A percentile compares a stretch with the other conserved stretches of the same genome.
Conservation (phyloP, 2,888 invertebrate genomes). For the Drosophila fulvimacula region DNA sequence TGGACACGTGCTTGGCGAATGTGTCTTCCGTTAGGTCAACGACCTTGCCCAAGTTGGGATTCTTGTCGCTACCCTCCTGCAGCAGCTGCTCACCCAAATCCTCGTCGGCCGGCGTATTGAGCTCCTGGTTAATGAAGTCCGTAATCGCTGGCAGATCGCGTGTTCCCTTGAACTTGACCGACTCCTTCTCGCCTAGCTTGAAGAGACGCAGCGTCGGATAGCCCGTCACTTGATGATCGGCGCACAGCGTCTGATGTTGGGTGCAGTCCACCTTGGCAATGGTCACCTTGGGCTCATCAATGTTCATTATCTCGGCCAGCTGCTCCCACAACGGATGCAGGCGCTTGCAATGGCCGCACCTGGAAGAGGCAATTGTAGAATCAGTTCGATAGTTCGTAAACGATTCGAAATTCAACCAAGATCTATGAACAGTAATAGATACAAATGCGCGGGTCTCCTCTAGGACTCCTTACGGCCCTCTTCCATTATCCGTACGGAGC, state of each 20-base stretch:
- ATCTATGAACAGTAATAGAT: too few species aligned
- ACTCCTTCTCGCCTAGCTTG: slow-evolving; percentile 88
- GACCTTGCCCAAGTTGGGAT: slow-evolving; percentile 83
- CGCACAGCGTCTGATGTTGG: slow-evolving; percentile 90
- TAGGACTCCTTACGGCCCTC: too few species aligned
- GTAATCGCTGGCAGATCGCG: slow-evolving; percentile 91
- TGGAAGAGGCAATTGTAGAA: slow-evolving; percentile 73
- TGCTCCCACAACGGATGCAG: slow-evolving; percentile 94
- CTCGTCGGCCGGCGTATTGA: slow-evolving; percentile 79
- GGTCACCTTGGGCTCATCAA: slow-evolving; percentile 87
- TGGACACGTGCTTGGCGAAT: slow-evolving; percentile 89
- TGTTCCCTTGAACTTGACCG: slow-evolving; percentile 91
- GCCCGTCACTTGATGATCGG: slow-evolving; percentile 90
- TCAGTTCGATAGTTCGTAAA: too few species aligned
- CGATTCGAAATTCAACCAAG: too few species aligned
- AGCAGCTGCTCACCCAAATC: slow-evolving; percentile 36
- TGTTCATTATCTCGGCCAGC: slow-evolving; percentile 89
- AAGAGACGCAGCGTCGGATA: slow-evolving; percentile 95
- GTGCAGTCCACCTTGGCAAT: slow-evolving; percentile 95
- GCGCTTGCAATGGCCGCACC: slow-evolving; percentile 94
- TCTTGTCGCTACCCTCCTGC: slow-evolving; percentile 27
- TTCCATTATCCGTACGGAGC: too few species aligned
- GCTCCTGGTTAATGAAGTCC: slow-evolving; percentile 91
- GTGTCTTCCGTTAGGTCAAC: slow-evolving; percentile 91
- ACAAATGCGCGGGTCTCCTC: too few species aligned